Evolutionary conservation across 2,888 invertebrate species (phyloP).

Genomic region (Scaeva pyrastri): DNA sequence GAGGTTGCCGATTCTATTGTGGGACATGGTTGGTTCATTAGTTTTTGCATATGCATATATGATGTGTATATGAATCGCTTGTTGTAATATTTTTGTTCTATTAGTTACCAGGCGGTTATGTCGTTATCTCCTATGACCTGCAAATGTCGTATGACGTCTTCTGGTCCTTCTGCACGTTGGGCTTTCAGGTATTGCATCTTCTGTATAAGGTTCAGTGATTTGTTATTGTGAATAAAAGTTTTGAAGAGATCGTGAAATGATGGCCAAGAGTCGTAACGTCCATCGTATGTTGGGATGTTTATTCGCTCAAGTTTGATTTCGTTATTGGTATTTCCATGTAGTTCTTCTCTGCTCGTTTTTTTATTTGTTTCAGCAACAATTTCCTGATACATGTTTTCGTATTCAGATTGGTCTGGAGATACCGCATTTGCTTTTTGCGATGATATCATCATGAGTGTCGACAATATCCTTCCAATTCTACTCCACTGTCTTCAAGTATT

Average conservation of each 20-base stretch:
- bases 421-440: background rate
- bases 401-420: background rate
- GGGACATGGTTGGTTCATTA: background rate
- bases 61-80: conserved; percentile 3
- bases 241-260: conserved; percentile 10
- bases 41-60: background rate
- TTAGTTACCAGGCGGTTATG: background rate
- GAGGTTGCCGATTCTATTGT: too few species aligned
- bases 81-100: background rate
- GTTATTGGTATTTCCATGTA: background rate
- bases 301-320: background rate
- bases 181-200: conserved; percentile 11
- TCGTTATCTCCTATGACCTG: background rate
- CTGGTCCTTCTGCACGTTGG: background rate
- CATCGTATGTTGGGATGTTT: background rate
- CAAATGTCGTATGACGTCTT: background rate
- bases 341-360: background rate
- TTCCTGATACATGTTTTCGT: background rate
- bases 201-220: background rate
- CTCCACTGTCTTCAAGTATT: background rate
- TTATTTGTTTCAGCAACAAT: background rate
- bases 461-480: background rate
- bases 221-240: background rate
- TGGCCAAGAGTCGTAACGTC: conserved; percentile 5
- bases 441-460: background rate